Evolutionary conservation across 2,888 invertebrate genomes (phyloP).

Genomic region (Drosophila paucipuncta): DNA sequence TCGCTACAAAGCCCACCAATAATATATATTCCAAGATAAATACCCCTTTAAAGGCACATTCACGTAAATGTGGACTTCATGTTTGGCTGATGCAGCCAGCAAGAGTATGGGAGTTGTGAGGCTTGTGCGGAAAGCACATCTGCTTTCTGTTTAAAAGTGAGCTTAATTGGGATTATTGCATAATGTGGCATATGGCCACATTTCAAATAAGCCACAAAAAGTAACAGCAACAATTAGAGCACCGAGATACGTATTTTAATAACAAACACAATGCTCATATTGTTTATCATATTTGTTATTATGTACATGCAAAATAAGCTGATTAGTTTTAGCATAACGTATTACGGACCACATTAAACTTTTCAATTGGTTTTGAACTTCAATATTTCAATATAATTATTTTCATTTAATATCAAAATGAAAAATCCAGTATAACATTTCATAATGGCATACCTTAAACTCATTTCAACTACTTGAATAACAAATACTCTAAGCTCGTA

Average conservation of each 20-base stretch:
- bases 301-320: constrained; percentile 33
- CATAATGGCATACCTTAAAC: neutral
- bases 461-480: neutral
- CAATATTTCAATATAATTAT: neutral
- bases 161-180: constrained; percentile 70
- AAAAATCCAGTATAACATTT: neutral
- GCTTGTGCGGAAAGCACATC: constrained; percentile 48
- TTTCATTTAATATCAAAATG: neutral
- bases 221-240: constrained; percentile 1
- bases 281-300: constrained; percentile 10
- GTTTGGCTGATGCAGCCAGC: neutral
- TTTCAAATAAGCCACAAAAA: constrained; percentile 38
- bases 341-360: constrained; percentile 8
- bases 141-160: constrained; percentile 48
- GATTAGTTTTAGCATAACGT: constrained; percentile 36
- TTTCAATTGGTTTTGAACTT: neutral
- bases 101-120: neutral
- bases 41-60: neutral
- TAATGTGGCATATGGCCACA: constrained; percentile 59
- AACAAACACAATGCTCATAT: neutral
- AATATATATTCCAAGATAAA: constrained; percentile 1
- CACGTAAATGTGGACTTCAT: neutral
- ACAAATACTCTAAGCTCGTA: neutral
- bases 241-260: constrained; percentile 1
- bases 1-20: constrained; percentile 11